Conservation (phyloP, 2,888 invertebrate species). For the Parnassius glacialis region DNA sequence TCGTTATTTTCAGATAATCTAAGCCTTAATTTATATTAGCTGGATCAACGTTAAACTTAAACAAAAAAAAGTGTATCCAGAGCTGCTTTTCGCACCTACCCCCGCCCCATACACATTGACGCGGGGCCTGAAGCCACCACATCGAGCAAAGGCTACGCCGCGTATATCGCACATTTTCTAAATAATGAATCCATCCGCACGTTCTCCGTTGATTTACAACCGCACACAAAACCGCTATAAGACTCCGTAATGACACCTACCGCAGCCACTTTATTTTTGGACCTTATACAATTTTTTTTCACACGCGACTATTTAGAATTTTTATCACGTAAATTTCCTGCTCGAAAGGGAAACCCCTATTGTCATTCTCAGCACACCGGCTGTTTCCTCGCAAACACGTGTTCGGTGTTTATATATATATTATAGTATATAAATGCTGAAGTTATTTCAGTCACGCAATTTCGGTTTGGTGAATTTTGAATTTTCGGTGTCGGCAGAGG, state of each 20-base stretch:
- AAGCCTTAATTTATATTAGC: too few species aligned
- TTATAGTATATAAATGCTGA: constrained; percentile 41
- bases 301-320: constrained; percentile 76
- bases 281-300: constrained; percentile 71
- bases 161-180: constrained; percentile 53
- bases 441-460: constrained; percentile 77
- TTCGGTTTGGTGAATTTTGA: constrained; percentile 59
- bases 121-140: constrained; percentile 23
- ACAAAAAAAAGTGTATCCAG: constrained; percentile 10
- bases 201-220: constrained; percentile 71
- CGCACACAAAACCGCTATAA: constrained; percentile 62
- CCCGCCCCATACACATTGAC: constrained; percentile 1
- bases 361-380: constrained; percentile 70
- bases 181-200: constrained; percentile 74
- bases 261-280: constrained; percentile 75
- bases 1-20: too few species aligned
- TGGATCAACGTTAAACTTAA: not conserved
- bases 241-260: constrained; percentile 75
- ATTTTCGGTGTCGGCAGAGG: constrained; percentile 50
- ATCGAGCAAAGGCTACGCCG: constrained; percentile 24
- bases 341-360: constrained; percentile 78
- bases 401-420: constrained; percentile 51
- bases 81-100: constrained; percentile 7
- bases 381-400: constrained; percentile 77
- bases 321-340: constrained; percentile 80